Evolutionary conservation across 2,113 vertebrate genomes (phyloP).

Genomic region (Psilopogon haemacephalus): DNA sequence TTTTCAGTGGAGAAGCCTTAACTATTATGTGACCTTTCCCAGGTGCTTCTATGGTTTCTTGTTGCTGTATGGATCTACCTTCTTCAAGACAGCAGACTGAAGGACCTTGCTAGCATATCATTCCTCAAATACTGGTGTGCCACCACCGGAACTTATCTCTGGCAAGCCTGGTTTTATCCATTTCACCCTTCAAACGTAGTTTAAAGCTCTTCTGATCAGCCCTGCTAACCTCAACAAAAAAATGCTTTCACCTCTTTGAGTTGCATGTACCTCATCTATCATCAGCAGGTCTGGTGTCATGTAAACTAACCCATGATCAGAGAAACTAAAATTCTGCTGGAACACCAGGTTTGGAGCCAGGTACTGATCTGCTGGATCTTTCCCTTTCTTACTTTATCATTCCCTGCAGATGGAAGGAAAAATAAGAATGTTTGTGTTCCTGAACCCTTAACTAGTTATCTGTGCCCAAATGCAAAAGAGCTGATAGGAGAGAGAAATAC

Average conservation of each 20-base stretch:
- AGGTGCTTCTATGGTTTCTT: not conserved
- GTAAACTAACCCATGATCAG: not conserved
- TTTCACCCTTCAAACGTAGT: not conserved
- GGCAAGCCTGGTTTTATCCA: not conserved
- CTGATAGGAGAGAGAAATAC: not conserved
- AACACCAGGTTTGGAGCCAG: not conserved
- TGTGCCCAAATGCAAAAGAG: not conserved
- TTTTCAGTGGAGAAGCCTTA: not conserved
- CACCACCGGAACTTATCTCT: not conserved
- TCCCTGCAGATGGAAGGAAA: not conserved
- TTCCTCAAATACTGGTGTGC: rapidly evolving
- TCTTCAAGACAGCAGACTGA: too few species aligned
- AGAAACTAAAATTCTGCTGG: not conserved
- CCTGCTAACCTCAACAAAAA: not conserved
- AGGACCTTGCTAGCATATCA: not conserved
- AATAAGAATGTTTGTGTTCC: not conserved
- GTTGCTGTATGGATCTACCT: not conserved
- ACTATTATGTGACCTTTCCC: not conserved
- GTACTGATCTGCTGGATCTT: not conserved
- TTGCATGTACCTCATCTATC: not conserved
- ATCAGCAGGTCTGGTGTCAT: not conserved
- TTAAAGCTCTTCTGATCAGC: not conserved
- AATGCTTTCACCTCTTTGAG: not conserved
- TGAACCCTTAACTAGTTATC: not conserved
- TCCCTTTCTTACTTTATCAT: not conserved